Conservation (phyloP, 1,140 invertebrate species). For the Mylabris phalerata region DNA sequence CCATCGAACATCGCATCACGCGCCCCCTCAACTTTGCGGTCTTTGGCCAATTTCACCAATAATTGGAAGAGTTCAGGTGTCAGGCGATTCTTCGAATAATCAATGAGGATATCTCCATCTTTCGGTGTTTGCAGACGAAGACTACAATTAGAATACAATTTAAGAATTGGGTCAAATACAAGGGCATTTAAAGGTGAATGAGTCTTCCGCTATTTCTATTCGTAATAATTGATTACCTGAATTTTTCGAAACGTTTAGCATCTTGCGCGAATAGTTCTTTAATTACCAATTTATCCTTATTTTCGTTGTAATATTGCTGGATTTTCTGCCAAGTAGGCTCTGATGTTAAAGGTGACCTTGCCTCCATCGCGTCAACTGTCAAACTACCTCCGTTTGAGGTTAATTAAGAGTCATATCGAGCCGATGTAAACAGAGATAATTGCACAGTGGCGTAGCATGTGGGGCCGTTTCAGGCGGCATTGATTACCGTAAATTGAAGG, state of each 20-base stretch:
- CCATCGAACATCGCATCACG: constrained; percentile 92
- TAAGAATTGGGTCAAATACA: constrained; percentile 7
- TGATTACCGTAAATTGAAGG: too few species aligned
- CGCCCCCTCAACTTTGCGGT: constrained; percentile 75
- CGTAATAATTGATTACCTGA: constrained; percentile 54
- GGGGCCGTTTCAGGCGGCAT: too few species aligned
- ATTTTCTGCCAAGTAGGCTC: constrained; percentile 66
- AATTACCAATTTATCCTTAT: constrained; percentile 67
- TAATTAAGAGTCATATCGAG: too few species aligned
- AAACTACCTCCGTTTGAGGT: constrained; percentile 3
- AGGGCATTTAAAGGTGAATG: constrained; percentile 32
- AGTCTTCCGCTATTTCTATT: neutral
- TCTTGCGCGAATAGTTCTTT: constrained; percentile 69
- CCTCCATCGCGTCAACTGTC: constrained; percentile 11
- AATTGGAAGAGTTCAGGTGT: constrained; percentile 67
- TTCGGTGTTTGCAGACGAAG: constrained; percentile 65
- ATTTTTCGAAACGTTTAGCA: constrained; percentile 69
- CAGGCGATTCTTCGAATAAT: constrained; percentile 96
- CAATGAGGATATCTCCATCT: constrained; percentile 83
- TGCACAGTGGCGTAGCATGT: too few species aligned
- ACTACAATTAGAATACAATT: constrained; percentile 43
- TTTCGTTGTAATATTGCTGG: constrained; percentile 60
- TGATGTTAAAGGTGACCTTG: constrained; percentile 44
- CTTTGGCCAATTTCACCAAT: constrained; percentile 76
- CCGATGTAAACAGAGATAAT: too few species aligned